phyloP scores from a whole-genome alignment of 2,797 vertebrate genomes.

The Aeoliscus strigatus region DNA sequence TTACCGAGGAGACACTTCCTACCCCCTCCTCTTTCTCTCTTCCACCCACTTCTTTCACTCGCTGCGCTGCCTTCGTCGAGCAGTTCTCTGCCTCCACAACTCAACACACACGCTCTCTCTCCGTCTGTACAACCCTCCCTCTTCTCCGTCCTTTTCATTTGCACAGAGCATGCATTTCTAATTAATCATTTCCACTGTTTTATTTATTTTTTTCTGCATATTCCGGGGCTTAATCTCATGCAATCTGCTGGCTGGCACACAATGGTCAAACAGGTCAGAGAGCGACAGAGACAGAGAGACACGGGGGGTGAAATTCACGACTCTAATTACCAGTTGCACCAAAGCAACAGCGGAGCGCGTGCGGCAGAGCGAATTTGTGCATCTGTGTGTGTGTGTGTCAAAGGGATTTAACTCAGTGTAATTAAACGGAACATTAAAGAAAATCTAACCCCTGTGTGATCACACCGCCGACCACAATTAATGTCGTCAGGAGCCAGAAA shows the following conservation, averaged over 20 bases:
- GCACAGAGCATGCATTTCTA: slow-evolving; percentile 56
- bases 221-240: slow-evolving; percentile 63
- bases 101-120: slow-evolving; percentile 22
- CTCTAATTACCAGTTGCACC: slow-evolving; percentile 67
- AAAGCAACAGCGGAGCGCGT: slow-evolving; percentile 26
- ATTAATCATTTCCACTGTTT: slow-evolving; percentile 57
- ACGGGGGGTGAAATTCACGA: slow-evolving; percentile 49
- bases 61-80: slow-evolving; percentile 58
- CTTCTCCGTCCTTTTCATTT: slow-evolving; percentile 38
- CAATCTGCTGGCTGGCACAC: slow-evolving; percentile 69
- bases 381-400: slow-evolving; percentile 18
- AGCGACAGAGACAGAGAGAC: slow-evolving; percentile 1
- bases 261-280: slow-evolving; percentile 29
- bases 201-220: slow-evolving; percentile 53
- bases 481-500: slow-evolving; percentile 46
- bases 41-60: slow-evolving; percentile 68
- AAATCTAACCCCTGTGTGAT: slow-evolving; percentile 52
- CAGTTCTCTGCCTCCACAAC: slow-evolving; percentile 37
- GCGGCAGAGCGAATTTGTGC: slow-evolving; percentile 18
- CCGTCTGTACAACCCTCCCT: slow-evolving; percentile 17
- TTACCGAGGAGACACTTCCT: slow-evolving; percentile 37
- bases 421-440: slow-evolving; percentile 68
- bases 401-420: slow-evolving; percentile 59
- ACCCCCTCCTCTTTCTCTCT: slow-evolving; percentile 42
- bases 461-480: slow-evolving; percentile 59